Evolutionary conservation across 2,797 vertebrate species (phyloP).

Genomic region (Meda fulgida): DNA sequence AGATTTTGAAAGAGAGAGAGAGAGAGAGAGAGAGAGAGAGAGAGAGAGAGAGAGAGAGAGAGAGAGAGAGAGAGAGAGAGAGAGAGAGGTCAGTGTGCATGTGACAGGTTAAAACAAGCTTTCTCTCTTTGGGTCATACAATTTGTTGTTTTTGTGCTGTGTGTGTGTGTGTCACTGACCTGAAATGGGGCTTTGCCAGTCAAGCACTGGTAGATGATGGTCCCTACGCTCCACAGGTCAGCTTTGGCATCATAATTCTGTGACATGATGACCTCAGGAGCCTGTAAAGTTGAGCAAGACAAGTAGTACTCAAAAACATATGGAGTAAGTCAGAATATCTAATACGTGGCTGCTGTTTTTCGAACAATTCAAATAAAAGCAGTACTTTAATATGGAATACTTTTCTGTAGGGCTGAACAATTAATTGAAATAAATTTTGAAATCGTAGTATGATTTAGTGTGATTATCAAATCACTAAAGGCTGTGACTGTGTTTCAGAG

Average conservation of each 20-base stretch:
- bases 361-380: neutral
- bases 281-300: slow-evolving; percentile 75
- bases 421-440: neutral
- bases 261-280: slow-evolving; percentile 98
- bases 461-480: neutral
- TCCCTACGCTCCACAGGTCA: slow-evolving; percentile 98
- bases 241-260: slow-evolving; percentile 97
- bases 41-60: too few species aligned
- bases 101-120: neutral
- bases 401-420: neutral
- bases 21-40: too few species aligned
- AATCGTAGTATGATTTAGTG: neutral
- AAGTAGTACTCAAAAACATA: neutral
- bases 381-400: neutral
- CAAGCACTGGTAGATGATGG: slow-evolving; percentile 95
- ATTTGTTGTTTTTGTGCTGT: neutral
- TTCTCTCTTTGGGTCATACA: neutral
- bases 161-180: slow-evolving; percentile 70
- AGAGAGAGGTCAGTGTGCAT: neutral
- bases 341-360: neutral
- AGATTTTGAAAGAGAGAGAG: too few species aligned
- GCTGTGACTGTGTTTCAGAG: neutral
- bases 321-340: neutral
- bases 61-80: too few species aligned
- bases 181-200: slow-evolving; percentile 97